A percentile compares a stretch with the other conserved stretches of the same genome.
These are phyloP conservation scores for Rhinogobius similis DNA, from an alignment of 2,113 vertebrate species.

Conservation along the genomic window DNA sequence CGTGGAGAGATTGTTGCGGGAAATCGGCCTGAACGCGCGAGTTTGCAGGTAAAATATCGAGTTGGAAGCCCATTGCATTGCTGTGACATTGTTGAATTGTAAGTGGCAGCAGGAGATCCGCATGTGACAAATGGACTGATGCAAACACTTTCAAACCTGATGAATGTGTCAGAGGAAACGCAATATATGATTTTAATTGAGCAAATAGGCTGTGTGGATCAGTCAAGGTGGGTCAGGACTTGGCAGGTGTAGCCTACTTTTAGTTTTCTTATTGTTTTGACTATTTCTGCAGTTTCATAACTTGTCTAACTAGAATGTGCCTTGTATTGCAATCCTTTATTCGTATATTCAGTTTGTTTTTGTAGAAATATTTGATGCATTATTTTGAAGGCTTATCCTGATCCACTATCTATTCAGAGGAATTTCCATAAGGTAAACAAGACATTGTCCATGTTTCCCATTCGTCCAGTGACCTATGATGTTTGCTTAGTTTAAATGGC, in stretches of 20 bases:
- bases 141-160: background rate
- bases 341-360: background rate
- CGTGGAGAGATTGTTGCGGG: background rate
- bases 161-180: background rate
- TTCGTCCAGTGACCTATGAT: background rate
- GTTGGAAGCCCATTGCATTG: constrained; percentile 14
- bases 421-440: no score
- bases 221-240: constrained; percentile 10
- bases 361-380: background rate
- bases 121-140: constrained; percentile 44
- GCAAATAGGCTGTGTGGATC: background rate
- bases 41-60: constrained; percentile 34
- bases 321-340: background rate
- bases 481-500: background rate
- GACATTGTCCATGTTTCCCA: background rate
- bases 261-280: background rate
- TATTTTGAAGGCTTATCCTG: no score
- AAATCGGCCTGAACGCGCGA: constrained; percentile 14
- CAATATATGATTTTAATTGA: background rate
- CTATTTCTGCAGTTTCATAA: background rate
- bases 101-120: constrained; percentile 27
- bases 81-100: constrained; percentile 54
- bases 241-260: constrained; percentile 1
- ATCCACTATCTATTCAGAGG: no score
- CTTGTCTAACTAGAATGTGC: no score